These are phyloP conservation scores for Anas platyrhynchos DNA, from an alignment of 2,113 vertebrate genomes.

Conservation along the genomic window DNA sequence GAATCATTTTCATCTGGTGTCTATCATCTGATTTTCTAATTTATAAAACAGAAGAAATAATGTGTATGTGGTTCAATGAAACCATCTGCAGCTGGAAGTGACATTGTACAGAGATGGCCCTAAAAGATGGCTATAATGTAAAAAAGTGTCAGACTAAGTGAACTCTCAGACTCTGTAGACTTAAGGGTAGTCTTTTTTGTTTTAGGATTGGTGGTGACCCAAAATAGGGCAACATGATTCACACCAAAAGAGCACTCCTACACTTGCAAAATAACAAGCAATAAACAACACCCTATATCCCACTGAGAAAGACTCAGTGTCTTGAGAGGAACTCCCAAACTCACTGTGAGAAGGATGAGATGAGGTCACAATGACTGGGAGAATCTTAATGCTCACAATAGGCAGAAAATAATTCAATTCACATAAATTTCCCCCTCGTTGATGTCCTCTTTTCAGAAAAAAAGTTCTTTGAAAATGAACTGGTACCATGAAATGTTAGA, in stretches of 20 bases:
- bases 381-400: not conserved
- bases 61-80: not conserved
- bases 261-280: not conserved
- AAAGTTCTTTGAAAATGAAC: not conserved
- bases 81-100: not conserved
- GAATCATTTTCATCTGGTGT: not conserved
- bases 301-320: no score
- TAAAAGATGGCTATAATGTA: not conserved
- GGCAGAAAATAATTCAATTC: not conserved
- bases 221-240: not conserved
- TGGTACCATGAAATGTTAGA: fast-evolving
- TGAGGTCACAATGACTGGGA: not conserved
- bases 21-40: fast-evolving
- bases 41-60: not conserved
- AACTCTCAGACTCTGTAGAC: not conserved
- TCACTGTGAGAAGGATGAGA: not conserved
- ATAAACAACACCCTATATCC: not conserved
- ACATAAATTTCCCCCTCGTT: not conserved
- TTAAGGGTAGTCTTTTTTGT: not conserved
- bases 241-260: not conserved
- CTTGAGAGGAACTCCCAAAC: no score
- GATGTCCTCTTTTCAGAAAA: fast-evolving
- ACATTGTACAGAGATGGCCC: fast-evolving
- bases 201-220: not conserved
- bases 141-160: not conserved